Percentiles rank a stretch among this genome's conserved stretches.
Conservation (phyloP, 2,797 vertebrate genomes). For the Ceryle rudis region DNA sequence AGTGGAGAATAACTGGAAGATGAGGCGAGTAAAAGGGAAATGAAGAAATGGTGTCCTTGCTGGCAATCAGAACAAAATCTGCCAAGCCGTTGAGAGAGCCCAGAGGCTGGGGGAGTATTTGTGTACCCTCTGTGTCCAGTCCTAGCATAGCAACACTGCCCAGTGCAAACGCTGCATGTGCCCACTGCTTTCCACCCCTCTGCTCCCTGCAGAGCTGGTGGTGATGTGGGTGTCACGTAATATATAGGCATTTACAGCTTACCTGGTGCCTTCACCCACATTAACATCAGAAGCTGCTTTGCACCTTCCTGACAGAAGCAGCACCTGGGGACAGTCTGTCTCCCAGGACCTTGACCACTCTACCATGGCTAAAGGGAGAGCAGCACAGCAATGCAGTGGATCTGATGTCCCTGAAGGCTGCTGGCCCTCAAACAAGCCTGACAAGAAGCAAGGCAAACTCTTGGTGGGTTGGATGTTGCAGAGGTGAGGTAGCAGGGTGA, state of each 20-base stretch:
- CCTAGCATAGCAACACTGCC: background rate
- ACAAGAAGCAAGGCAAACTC: background rate
- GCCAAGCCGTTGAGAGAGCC: background rate
- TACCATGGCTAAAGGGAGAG: background rate
- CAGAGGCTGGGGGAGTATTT: background rate
- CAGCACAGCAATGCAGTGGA: background rate
- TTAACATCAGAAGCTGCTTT: background rate
- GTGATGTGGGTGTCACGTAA: accelerated
- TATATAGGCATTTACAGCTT: background rate
- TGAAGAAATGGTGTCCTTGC: background rate
- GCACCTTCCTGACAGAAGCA: background rate
- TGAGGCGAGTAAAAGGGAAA: background rate
- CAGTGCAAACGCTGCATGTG: accelerated
- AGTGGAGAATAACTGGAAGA: background rate
- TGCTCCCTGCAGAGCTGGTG: background rate
- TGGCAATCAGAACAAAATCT: background rate
- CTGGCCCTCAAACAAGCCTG: background rate
- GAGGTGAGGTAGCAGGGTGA: background rate
- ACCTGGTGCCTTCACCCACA: accelerated
- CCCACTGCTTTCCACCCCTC: background rate
- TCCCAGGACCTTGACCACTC: background rate
- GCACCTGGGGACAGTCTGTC: background rate
- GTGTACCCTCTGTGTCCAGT: background rate
- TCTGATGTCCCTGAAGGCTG: background rate
- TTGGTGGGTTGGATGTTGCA: background rate